Conservation (phyloP, 2,797 vertebrate genomes). For the Uromys caudimaculatus region DNA sequence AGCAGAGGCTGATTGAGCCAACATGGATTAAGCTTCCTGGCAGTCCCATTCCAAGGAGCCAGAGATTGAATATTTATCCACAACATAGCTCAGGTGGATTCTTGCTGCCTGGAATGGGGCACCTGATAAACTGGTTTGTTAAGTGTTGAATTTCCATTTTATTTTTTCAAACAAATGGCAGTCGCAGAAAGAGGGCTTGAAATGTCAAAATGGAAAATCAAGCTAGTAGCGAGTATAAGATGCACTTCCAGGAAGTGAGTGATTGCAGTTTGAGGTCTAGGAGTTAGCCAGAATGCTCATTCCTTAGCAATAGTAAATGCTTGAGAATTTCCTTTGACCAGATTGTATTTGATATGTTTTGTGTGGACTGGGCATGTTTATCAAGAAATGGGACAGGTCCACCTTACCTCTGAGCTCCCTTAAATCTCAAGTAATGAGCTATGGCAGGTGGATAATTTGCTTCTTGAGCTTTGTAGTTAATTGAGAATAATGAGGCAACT, state of each 20-base stretch:
- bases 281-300: not conserved
- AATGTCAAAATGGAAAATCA: slow-evolving; percentile 73
- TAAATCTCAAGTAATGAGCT: not conserved
- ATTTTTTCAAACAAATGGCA: slow-evolving; percentile 27
- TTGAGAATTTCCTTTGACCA: slow-evolving; percentile 34
- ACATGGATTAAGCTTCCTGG: slow-evolving; percentile 89
- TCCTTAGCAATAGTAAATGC: not conserved
- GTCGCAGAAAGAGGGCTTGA: not conserved
- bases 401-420: not conserved
- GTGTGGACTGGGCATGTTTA: not conserved
- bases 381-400: not conserved
- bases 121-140: slow-evolving; percentile 26
- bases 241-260: slow-evolving; percentile 62
- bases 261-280: slow-evolving; percentile 46
- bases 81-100: slow-evolving; percentile 85
- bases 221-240: slow-evolving; percentile 30
- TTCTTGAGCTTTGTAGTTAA: slow-evolving; percentile 43
- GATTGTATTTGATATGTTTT: not conserved
- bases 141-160: slow-evolving; percentile 57
- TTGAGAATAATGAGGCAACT: not conserved
- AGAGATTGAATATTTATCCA: slow-evolving; percentile 82
- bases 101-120: slow-evolving; percentile 83
- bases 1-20: slow-evolving; percentile 87
- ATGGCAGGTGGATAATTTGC: slow-evolving; percentile 12
- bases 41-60: slow-evolving; percentile 87